Evolutionary conservation across 2,113 vertebrate species (phyloP), one percentile per base, ranked within the genome.

Genomic region (Gila orcuttii): DNA sequence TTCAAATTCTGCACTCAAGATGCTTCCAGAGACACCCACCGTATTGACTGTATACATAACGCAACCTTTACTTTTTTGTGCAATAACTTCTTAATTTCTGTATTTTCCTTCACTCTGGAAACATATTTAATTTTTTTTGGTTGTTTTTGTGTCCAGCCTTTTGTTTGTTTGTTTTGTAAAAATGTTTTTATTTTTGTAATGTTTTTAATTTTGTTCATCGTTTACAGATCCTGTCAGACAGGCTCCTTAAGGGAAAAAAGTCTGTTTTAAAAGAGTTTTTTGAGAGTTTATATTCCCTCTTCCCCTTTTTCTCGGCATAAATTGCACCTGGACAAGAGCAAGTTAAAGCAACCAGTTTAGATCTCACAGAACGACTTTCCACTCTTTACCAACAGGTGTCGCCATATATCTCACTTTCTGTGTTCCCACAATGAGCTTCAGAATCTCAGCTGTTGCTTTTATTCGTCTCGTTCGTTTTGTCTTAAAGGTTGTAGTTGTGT

Each of bases 81-180:
- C 97, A 99, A 97, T 99, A 98, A 96, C 94, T 94, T 91, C 84
- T 86, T 83, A 12, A 36, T 79, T 82, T 82, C 6, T 69, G 64
- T 90, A 59, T 87, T 87, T 81, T 69, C 83, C 89, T 89, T 91
- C 62, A 8, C 80, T 79, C 90, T 90, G 84, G 39, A 86, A 86
- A 52, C 79, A 84, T 88, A 90, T 55, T 76, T 52, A 52, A 52
- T 94, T 95, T 97, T 94, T 94, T 95, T 90, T 92, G 94, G 3
- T 94, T 95, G 96, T 96, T 97, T 97, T 97, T 62, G 9, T 60
- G 62, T 85, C 95, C 95, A 96, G 95, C 94, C 95, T 93, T 95
- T 94, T 95, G 94, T 87, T 79, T 68, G 33, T 78, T 82, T 71
- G 85, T 93, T 89, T 82, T 81, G 79, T 81, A 81, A 90, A 92